These are phyloP conservation scores for Ophiothrix spiculata DNA, from an alignment of 35 echinoderm and acorn worm genomes.

Conservation along the genomic window DNA sequence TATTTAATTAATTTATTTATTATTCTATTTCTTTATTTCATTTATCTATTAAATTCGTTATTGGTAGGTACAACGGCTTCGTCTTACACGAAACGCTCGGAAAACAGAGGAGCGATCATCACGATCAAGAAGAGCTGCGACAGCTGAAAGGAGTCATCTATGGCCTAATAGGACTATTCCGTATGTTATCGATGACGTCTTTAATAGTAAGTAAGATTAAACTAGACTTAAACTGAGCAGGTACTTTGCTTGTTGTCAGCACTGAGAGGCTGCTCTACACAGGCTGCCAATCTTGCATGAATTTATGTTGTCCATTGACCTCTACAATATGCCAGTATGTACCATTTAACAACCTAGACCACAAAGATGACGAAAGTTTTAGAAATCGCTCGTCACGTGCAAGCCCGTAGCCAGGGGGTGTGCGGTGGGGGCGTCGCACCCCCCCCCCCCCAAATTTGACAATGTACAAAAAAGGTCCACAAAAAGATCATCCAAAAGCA, in stretches of 20 bases:
- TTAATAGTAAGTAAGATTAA: constrained; percentile 33
- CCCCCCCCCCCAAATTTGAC: no score
- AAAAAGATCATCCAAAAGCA: no score
- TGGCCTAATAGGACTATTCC: constrained; percentile 54
- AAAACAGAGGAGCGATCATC: background rate
- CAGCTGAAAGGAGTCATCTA: background rate
- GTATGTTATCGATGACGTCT: constrained; percentile 45
- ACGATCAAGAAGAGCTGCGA: constrained; percentile 30
- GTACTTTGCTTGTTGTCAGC: background rate
- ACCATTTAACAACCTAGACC: background rate
- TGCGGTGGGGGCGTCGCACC: no score
- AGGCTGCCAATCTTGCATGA: no score
- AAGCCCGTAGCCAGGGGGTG: no score
- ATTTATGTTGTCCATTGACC: no score
- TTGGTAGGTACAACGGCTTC: background rate
- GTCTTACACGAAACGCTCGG: background rate
- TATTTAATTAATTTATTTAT: no score
- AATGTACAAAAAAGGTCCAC: no score
- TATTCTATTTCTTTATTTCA: no score
- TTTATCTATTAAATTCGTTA: no score
- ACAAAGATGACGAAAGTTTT: no score
- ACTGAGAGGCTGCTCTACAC: background rate
- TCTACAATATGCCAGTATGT: background rate
- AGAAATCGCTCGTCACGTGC: no score
- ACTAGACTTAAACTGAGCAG: background rate